Base-by-base conservation (phyloP, 2,113 vertebrate genomes). In the Pangasianodon gigas region DNA sequence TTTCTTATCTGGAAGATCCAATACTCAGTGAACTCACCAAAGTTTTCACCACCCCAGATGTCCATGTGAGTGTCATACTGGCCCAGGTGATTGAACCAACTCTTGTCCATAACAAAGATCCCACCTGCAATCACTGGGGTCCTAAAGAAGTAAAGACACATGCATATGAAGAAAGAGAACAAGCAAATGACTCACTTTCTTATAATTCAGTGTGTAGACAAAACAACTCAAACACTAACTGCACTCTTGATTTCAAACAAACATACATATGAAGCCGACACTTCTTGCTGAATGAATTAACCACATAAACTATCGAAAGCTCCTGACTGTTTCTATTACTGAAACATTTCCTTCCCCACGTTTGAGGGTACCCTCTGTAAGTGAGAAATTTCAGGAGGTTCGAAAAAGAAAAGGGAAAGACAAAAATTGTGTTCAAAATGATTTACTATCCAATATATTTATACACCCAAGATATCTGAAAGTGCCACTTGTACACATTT, bases 41-140 rank as follows among this genome's bases (percentile, higher is more conserved):
- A 99, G 93, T 99, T 99, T 94, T 99, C 98, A 91, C 98, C 98
- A 67, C 98, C 98, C 98, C 98, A 99, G 94, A 99, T 99, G 94
- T 99, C 98, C 98, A 99, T 99, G 94, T 98, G 98, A 83, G 97
- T 98, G 93, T 99, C 98, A 0, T 99, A 99, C 95, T 98, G 99
- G 79, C 98, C 98, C 93, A 99, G 94, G 90, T 98, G 98, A 94
- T 99, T 99, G 95, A 99, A 99, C 98, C 98, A 99, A 93, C 97
- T 97, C 93, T 98, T 98, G 94, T 99, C 96, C 84, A 99, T 99
- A 92, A 99, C 98, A 37, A 99, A 99, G 92, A 99, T 99, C 51
- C 98, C 98, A 69, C 98, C 98, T 11, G 98, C 98, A 89, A 99
- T 99, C 89, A 99, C 98, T 9, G 98, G 98, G 0, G 98, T 99